Conservation (phyloP, 92 coral and sea anemone genomes). For the Meandrina meandrites region DNA sequence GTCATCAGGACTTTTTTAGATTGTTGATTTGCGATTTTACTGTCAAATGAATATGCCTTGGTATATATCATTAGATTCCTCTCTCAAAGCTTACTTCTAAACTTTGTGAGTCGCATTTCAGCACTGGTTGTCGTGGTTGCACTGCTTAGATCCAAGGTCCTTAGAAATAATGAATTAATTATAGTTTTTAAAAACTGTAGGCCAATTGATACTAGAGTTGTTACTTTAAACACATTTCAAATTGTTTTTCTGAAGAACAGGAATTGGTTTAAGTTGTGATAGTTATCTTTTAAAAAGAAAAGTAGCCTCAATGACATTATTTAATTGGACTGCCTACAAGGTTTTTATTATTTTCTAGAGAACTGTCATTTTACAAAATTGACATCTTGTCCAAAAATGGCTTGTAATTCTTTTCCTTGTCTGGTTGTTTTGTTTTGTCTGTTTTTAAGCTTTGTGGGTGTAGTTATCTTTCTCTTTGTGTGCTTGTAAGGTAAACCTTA, state of each 20-base stretch:
- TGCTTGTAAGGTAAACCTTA: background rate
- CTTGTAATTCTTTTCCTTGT: conserved; percentile 7
- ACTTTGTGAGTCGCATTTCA: background rate
- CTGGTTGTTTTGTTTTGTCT: conserved; percentile 1
- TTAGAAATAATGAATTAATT: background rate
- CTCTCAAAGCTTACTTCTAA: background rate
- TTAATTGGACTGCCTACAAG: background rate
- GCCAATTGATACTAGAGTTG: background rate
- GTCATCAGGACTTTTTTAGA: background rate
- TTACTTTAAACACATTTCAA: background rate
- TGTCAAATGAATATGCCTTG: background rate
- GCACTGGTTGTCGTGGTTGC: background rate
- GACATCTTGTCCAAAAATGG: background rate
- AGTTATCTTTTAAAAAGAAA: background rate
- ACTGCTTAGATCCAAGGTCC: background rate
- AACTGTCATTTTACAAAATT: background rate
- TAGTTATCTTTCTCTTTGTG: background rate
- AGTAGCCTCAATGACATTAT: background rate
- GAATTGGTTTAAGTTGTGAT: background rate
- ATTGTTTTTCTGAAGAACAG: background rate
- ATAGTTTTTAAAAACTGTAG: background rate
- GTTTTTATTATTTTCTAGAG: background rate
- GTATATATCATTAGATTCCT: background rate
- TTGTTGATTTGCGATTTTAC: background rate
- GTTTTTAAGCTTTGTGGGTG: conserved; percentile 17